phyloP scores from a whole-genome alignment of 2,113 vertebrate species.

The Microcebus jonahi region DNA sequence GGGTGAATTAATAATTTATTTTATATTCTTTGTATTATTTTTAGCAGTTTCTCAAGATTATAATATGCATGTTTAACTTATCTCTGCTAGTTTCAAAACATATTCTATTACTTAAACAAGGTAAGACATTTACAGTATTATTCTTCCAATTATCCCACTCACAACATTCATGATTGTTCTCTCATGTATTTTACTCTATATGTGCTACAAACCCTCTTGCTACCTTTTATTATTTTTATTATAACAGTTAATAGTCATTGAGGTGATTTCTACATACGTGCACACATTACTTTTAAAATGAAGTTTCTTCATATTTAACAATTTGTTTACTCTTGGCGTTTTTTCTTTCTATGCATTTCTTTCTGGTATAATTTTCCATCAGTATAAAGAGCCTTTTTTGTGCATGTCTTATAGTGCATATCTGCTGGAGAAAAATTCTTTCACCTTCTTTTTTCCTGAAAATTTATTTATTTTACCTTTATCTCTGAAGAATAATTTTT shows the following conservation, averaged over 20 bases:
- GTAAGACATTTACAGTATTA: background rate
- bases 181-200: background rate
- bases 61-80: background rate
- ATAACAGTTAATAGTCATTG: background rate
- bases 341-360: conserved; percentile 44
- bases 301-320: background rate
- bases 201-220: background rate
- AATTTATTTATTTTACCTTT: background rate
- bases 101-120: conserved; percentile 19
- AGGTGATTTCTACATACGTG: background rate
- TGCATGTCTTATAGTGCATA: background rate
- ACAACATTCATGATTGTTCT: background rate
- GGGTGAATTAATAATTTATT: background rate
- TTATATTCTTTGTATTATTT: background rate
- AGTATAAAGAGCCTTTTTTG: background rate
- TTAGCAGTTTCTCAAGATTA: background rate
- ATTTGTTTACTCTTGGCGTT: background rate
- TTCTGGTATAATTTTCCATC: background rate
- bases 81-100: background rate
- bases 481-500: conserved; percentile 14
- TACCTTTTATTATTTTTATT: conserved; percentile 17
- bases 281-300: background rate
- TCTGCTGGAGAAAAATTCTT: conserved; percentile 12
- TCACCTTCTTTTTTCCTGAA: background rate
- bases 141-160: background rate